These are phyloP conservation scores for Hofmannophila pseudospretella DNA, from an alignment of 2,888 invertebrate genomes.

Conservation along the genomic window DNA sequence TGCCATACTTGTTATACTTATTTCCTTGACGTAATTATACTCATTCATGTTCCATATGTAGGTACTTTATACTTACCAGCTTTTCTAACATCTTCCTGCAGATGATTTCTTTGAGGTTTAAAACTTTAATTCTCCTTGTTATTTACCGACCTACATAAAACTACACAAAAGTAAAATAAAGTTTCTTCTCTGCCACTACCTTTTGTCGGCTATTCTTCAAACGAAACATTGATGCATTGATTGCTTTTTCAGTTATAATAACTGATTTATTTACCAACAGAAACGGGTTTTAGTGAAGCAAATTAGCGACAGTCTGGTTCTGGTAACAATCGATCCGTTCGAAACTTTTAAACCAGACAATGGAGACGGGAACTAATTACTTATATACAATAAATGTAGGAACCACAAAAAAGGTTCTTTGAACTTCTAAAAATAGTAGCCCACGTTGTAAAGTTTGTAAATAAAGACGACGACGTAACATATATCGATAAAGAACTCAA, in stretches of 20 bases:
- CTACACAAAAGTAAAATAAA: too few relatives aligned
- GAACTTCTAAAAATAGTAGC: constrained; percentile 34
- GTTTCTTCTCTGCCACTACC: neutral
- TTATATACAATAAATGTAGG: constrained; percentile 33
- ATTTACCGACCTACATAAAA: too few relatives aligned
- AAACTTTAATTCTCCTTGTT: too few relatives aligned
- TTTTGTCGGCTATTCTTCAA: neutral
- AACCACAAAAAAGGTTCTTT: constrained; percentile 26
- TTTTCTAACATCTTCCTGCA: too few relatives aligned
- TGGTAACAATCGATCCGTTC: constrained; percentile 24
- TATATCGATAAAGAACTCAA: constrained; percentile 35
- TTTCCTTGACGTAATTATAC: too few relatives aligned
- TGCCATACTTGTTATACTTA: too few relatives aligned
- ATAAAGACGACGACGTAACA: constrained; percentile 28
- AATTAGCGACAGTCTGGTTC: constrained; percentile 25
- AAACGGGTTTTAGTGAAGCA: constrained; percentile 18
- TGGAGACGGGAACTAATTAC: constrained; percentile 52
- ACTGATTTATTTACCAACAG: constrained; percentile 21
- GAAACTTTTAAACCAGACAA: constrained; percentile 22
- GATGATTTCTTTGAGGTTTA: too few relatives aligned
- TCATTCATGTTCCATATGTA: too few relatives aligned
- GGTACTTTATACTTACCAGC: too few relatives aligned
- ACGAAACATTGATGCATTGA: constrained; percentile 6
- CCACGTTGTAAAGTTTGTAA: constrained; percentile 47
- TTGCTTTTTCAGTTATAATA: constrained; percentile 16